Evolutionary conservation across 2,113 vertebrate genomes (phyloP), one percentile per base, ranked within the genome.

Genomic region (Fregata magnificens): DNA sequence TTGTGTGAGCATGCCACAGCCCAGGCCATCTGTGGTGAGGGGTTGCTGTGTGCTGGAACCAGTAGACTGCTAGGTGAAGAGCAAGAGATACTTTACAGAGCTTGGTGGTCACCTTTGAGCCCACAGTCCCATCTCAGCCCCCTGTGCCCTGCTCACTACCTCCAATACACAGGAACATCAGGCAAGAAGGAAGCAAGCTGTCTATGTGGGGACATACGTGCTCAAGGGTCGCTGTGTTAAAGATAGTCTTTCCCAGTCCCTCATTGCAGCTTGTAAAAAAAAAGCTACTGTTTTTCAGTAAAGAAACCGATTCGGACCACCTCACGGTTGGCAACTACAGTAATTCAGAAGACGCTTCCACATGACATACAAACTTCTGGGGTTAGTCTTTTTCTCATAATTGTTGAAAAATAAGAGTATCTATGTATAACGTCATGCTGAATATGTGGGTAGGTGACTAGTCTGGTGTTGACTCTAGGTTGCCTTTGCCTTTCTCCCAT

Each of bases 301-400:
- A 96, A n/a, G 97, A 97, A 82, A 95, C 86, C 80, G 96, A 97
- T 97, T 97, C 95, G 93, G 97, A 98, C 59, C 96, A 91, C 67
- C 97, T 98, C 88, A 94, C 97, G 80, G 90, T 95, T 97, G 97
- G 96, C 97, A 97, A 94, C 97, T 96, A 96, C 98, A 97, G 94
- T 97, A 97, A 97, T 91, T 98, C 97, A 1, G 98, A 98, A 98
- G 98, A 98, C 78, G 92, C 97, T 97, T 95, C 97, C 96, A 96
- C 96, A 96, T 98, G 96, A 97, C 95, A 96, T 81, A 94, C 95
- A 95, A 95, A 91, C 94, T 87, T 26, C 95, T 96, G 93, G 98
- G 97, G 97, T 98, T 97, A 97, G 98, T 98, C 95, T 88, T 66
- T 90, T 95, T 95, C 88, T 96, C 94, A 21, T 97, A 49, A 86